Evolutionary conservation across 2,113 vertebrate genomes (phyloP), one percentile per base, ranked within the genome.

Genomic region (Taurulus bubalis): DNA sequence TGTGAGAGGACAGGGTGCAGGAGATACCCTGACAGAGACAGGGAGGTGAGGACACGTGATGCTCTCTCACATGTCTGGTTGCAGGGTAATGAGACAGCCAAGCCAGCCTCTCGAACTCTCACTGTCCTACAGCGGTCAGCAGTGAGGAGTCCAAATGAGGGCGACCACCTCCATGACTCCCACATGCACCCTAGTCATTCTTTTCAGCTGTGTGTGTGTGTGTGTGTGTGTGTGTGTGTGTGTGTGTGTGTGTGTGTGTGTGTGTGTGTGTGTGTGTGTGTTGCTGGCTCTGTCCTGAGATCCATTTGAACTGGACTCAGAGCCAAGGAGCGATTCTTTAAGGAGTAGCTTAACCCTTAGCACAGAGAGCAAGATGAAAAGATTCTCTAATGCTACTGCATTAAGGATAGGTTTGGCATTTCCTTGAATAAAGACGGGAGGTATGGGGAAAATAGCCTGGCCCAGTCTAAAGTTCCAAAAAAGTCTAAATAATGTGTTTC

Each of bases 21-120:
- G 79, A 80, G 83, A 83, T 42, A 69, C 22, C 38, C 45, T 83
- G 84, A 85, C 85, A 89, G 76, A 73, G 64, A 83, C 81, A 83
- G 76, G 22, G 56, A 84, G 79, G 80, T 79, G 77, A 76, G 51
- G 73, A 85, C 53, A 79, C 58, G 63, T 63, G 77, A 85, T 83
- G 84, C 79, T 71, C 73, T 80, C 83, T 73, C 53, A 75, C 77
- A 24, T 53, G 64, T 80, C 73, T 76, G 15, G 49, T 81, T 79
- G 62, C 85, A 76, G 62, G 55, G 79, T 94, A 91, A 94, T 90
- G 87, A 92, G 87, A 88, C 86, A 90, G 85, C 70, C 78, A 60
- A 47, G 58, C 58, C 45, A 47, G 73, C 68, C 85, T 84, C 68
- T 84, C 14, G 6, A 86, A 78, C 77, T 62, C 82, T 68, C 82